Conservation (phyloP, 2,113 vertebrate species). For the Empidonax traillii region DNA sequence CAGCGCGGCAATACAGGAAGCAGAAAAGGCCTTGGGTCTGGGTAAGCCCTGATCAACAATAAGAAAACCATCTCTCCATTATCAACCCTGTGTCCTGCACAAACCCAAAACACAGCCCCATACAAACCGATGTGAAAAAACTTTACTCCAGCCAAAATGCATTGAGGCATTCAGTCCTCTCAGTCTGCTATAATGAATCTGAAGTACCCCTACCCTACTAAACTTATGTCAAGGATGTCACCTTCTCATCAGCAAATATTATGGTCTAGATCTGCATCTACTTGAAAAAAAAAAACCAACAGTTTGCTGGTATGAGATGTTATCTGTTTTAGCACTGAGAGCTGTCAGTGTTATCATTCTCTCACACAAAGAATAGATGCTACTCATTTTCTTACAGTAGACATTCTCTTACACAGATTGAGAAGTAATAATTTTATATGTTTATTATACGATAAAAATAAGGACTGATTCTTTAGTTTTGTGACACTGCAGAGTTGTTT, state of each 20-base stretch:
- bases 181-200: neutral
- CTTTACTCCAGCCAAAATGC: neutral
- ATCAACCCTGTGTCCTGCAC: neutral
- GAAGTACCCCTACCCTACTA: neutral
- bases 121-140: neutral
- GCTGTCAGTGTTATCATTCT: neutral
- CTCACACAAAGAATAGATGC: neutral
- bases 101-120: neutral
- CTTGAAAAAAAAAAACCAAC: neutral
- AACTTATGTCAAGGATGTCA: neutral
- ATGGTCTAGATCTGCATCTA: neutral
- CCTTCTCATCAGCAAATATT: neutral
- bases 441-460: neutral
- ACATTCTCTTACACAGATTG: neutral
- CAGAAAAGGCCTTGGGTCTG: neutral
- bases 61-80: neutral
- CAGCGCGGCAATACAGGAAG: fast-evolving
- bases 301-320: neutral
- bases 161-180: neutral
- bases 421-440: neutral
- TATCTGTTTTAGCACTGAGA: neutral
- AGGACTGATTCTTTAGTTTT: neutral
- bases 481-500: neutral
- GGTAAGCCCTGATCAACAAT: neutral
- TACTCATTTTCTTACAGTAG: neutral